Evolutionary conservation across 2,888 invertebrate species (phyloP).

Genomic region (Hirtodrosophila trivittata): DNA sequence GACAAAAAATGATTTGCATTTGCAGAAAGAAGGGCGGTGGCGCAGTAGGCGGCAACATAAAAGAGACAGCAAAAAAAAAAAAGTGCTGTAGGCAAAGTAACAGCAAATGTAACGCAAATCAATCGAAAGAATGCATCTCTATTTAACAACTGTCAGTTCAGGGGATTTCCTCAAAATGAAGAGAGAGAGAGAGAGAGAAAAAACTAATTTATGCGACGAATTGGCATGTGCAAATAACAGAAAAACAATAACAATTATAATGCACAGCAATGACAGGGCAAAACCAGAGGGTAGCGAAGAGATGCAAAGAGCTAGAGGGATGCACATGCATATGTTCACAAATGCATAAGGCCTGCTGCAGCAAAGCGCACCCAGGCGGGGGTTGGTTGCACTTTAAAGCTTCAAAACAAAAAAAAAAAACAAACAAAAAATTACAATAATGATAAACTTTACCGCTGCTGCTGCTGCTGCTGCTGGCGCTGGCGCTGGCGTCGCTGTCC

Average conservation of each 20-base stretch:
- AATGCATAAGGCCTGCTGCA: too few species aligned
- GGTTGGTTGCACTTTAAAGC: not conserved
- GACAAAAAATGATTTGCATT: constrained; percentile 21
- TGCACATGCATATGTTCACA: too few species aligned
- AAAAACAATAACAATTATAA: constrained; percentile 16
- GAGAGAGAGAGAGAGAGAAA: not conserved
- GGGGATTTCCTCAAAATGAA: too few species aligned
- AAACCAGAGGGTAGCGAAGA: too few species aligned
- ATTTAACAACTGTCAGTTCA: too few species aligned
- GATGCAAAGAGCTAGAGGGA: too few species aligned
- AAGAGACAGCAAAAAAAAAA: too few species aligned
- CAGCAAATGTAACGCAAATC: too few species aligned
- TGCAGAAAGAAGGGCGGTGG: too few species aligned
- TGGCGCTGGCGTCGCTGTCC: constrained; percentile 5
- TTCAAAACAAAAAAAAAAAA: not conserved
- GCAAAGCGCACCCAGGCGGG: not conserved
- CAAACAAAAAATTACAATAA: constrained; percentile 1
- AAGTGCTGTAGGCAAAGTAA: too few species aligned
- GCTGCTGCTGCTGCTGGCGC: constrained; percentile 2
- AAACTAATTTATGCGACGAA: constrained; percentile 10
- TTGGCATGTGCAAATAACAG: constrained; percentile 4
- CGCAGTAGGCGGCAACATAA: too few species aligned
- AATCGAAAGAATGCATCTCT: too few species aligned
- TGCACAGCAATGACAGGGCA: not conserved
- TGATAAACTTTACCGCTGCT: constrained; percentile 7